A percentile compares a stretch with the other conserved stretches of the same genome.
Evolutionary conservation across 2,888 invertebrate species (phyloP).

Genomic region (Nomada hirtipes): DNA sequence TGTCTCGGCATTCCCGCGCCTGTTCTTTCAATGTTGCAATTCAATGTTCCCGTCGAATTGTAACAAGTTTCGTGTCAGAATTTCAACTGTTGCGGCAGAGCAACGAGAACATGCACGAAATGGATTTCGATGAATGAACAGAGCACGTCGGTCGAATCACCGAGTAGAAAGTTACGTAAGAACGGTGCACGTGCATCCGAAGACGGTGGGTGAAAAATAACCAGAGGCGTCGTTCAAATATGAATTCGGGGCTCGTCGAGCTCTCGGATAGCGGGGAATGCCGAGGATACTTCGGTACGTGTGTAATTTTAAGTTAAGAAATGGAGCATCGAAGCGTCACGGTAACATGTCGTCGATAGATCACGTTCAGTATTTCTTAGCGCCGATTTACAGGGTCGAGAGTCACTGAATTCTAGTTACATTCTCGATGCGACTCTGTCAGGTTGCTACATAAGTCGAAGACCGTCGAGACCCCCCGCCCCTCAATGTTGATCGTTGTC

Average conservation of each 20-base stretch:
- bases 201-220: slow-evolving; percentile 9
- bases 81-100: background rate
- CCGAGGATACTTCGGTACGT: slow-evolving; percentile 25
- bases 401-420: slow-evolving; percentile 33
- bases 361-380: slow-evolving; percentile 39
- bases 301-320: slow-evolving; percentile 29
- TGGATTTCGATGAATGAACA: no score
- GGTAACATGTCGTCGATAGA: slow-evolving; percentile 30
- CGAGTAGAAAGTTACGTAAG: slow-evolving; percentile 14
- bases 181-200: slow-evolving; percentile 17
- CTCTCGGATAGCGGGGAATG: slow-evolving; percentile 13
- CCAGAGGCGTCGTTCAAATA: background rate
- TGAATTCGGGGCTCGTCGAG: background rate
- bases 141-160: background rate
- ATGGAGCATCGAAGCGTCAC: slow-evolving; percentile 25
- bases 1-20: slow-evolving; percentile 23
- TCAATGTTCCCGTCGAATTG: background rate
- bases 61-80: background rate
- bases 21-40: background rate
- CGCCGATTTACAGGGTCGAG: slow-evolving; percentile 50
- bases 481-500: slow-evolving; percentile 51
- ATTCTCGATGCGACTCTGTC: slow-evolving; percentile 32
- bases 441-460: slow-evolving; percentile 31
- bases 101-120: no score
- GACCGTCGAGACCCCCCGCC: slow-evolving; percentile 24